Base-by-base conservation (phyloP, 2,797 vertebrate genomes). In the Syngnathus acus region DNA sequence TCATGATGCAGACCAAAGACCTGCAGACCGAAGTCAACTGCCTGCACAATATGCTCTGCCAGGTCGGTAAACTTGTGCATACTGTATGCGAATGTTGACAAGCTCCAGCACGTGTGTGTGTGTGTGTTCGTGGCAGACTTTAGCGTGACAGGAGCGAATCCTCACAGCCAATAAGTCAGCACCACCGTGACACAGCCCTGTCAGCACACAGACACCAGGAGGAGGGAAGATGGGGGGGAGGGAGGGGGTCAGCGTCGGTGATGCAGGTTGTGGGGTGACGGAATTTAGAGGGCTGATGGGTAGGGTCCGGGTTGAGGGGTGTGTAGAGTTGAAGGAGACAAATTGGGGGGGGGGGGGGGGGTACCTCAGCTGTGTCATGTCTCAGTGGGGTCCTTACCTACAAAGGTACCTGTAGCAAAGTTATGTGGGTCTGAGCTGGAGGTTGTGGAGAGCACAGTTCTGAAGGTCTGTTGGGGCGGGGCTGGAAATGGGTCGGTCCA, bases 111-210 rank as follows among this genome's bases (percentile, higher is more conserved):
- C 81, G 51, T 62, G 39, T 21, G 45, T 57, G 60, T 67, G 60
- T 64, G 65, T 62, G 63, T 51, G 62, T 62, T 68, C 59, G 65
- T 70, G 84, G 89, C 90, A 89, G 87, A 92, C 86, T 91, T 89
- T 82, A 91, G 19, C 80, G 74, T 87, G 87, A 87, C 91, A 92
- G 91, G 85, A 83, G 85, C 89, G 88, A 89, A 87, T 90, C 89
- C 90, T 95, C 92, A 86, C 94, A 95, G 94, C 90, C 91, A 91
- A 95, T 95, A 93, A 93, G 88, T 96, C 94, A 93, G 89, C 89
- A 72, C 86, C 89, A 86, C 79, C 85, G 77, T 91, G 91, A 93
- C 92, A 94, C 38, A 23, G 72, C 90, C 84, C 87, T 94, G 93
- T 93, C 93, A 92, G 88, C 85, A 86, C 86, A 66, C 89, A 91